phyloP scores from a whole-genome alignment of 1,140 invertebrate genomes.

The Pogonomyrmex californicus region DNA sequence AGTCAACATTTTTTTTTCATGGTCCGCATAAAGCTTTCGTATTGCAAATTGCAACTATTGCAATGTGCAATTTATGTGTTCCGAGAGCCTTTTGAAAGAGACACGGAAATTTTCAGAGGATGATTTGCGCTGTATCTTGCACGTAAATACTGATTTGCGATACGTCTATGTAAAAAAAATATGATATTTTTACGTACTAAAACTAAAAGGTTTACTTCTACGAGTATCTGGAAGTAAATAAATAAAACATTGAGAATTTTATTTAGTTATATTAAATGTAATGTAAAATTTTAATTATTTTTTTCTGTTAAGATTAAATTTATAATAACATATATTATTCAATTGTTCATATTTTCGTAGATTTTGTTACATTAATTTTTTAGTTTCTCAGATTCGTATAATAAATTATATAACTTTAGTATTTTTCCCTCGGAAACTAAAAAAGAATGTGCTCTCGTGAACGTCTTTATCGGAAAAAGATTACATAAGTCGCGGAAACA shows the following conservation, averaged over 20 bases:
- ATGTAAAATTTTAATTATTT: slow-evolving; percentile 20
- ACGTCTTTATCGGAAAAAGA: slow-evolving; percentile 51
- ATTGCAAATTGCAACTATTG: slow-evolving; percentile 22
- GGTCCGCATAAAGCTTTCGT: not conserved
- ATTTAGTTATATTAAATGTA: not conserved
- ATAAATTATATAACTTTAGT: not conserved
- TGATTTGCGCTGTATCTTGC: not conserved
- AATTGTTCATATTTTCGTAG: not conserved
- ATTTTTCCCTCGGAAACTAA: not conserved
- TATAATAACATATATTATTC: not conserved
- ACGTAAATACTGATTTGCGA: slow-evolving; percentile 26
- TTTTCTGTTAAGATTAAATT: not conserved
- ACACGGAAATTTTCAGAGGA: not conserved
- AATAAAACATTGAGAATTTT: slow-evolving; percentile 2
- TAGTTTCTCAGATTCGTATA: not conserved
- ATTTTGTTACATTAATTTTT: not conserved
- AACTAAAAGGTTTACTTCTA: not conserved
- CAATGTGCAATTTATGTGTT: slow-evolving; percentile 32
- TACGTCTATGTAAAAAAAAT: not conserved
- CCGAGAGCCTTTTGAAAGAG: not conserved
- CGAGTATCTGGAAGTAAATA: not conserved
- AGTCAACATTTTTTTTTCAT: not conserved
- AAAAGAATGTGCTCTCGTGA: not conserved
- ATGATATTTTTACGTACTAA: not conserved
- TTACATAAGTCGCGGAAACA: slow-evolving; percentile 10